These are phyloP conservation scores for Ibycter americanus DNA, from an alignment of 2,797 vertebrate genomes.

Conservation along the genomic window DNA sequence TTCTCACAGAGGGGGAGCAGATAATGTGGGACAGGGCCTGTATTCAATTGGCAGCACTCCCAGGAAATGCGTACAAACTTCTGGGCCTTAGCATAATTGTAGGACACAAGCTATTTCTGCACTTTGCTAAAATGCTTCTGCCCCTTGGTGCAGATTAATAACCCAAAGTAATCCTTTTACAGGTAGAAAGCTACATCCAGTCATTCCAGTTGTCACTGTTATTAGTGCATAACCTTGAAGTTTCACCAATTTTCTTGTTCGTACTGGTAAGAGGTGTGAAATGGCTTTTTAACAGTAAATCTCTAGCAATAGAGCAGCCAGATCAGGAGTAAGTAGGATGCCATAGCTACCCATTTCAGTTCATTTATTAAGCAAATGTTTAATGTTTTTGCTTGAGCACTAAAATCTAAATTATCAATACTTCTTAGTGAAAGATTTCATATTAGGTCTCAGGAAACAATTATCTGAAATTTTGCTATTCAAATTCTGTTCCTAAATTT, in stretches of 20 bases:
- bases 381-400: background rate
- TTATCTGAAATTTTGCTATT: background rate
- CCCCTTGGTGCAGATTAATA: background rate
- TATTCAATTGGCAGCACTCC: conserved; percentile 9
- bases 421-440: background rate
- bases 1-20: background rate
- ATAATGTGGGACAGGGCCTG: background rate
- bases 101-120: background rate
- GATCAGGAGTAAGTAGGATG: background rate
- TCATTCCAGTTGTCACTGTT: background rate
- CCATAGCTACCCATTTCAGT: background rate
- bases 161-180: background rate
- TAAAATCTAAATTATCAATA: background rate
- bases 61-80: conserved; percentile 17
- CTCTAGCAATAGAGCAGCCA: background rate
- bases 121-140: background rate
- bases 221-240: background rate
- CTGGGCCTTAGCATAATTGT: background rate
- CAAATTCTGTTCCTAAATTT: background rate
- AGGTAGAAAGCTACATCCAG: background rate
- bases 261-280: background rate
- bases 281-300: background rate
- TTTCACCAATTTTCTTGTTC: background rate
- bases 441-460: background rate
- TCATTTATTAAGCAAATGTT: background rate